Evolutionary conservation across 64 coral and sea anemone species (phyloP).

Genomic region (Hydrozoanthus tunicans): DNA sequence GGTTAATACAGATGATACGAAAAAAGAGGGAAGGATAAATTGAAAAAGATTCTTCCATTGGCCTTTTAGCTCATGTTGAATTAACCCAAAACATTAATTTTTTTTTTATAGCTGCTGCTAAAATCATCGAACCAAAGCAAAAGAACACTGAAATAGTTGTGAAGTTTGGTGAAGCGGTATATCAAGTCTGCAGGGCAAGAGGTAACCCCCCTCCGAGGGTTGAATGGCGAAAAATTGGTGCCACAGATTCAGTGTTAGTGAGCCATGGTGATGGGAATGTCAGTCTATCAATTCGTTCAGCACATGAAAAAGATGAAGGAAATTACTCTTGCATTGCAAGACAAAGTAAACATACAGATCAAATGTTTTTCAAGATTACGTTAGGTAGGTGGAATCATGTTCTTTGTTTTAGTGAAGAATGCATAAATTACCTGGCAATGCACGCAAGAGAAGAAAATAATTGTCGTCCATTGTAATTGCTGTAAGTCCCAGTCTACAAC

Average conservation of each 20-base stretch:
- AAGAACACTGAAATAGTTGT: slow-evolving; percentile 12
- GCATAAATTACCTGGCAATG: too few species aligned
- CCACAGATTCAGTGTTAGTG: background rate
- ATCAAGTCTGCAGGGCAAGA: slow-evolving; percentile 57
- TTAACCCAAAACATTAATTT: background rate
- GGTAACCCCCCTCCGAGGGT: slow-evolving; percentile 74
- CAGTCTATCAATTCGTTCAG: slow-evolving; percentile 23
- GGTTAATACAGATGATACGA: too few species aligned
- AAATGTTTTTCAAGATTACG: slow-evolving; percentile 31
- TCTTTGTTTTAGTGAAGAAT: too few species aligned
- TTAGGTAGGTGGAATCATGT: background rate
- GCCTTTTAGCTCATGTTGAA: too few species aligned
- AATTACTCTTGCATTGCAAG: slow-evolving; percentile 75
- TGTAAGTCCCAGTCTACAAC: too few species aligned
- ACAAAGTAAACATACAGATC: background rate
- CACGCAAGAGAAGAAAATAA: too few species aligned
- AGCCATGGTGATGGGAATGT: slow-evolving; percentile 3
- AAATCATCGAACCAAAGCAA: slow-evolving; percentile 24
- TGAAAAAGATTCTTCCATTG: too few species aligned
- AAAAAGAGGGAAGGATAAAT: too few species aligned
- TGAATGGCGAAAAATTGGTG: slow-evolving; percentile 61
- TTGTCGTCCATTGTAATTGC: too few species aligned
- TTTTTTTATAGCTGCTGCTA: slow-evolving; percentile 29
- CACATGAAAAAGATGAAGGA: slow-evolving; percentile 51
- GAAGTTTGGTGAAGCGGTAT: slow-evolving; percentile 25